Evolutionary conservation across 2,888 invertebrate genomes (phyloP).

Genomic region (Rotaria socialis): DNA sequence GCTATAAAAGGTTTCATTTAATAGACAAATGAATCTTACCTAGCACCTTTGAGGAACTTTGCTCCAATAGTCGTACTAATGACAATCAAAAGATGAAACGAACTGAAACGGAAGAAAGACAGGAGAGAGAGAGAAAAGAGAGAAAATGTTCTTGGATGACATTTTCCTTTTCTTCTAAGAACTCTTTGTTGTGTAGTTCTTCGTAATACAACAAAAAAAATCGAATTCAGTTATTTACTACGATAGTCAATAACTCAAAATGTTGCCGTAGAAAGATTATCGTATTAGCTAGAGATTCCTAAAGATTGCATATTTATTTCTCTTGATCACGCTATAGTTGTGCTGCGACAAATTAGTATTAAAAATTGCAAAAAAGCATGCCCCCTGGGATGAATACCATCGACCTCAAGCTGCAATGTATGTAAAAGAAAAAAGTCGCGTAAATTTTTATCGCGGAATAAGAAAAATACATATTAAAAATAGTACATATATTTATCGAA

Average conservation of each 20-base stretch:
- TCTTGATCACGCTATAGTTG: neutral
- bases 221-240: neutral
- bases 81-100: too few relatives aligned
- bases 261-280: neutral
- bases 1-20: too few relatives aligned
- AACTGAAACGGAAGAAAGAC: neutral
- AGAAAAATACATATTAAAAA: too few relatives aligned
- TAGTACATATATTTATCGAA: too few relatives aligned
- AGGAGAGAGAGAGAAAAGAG: neutral
- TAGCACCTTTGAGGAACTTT: too few relatives aligned
- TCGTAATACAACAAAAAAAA: neutral
- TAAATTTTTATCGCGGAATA: too few relatives aligned
- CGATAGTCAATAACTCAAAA: neutral
- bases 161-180: neutral
- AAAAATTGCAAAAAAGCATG: neutral
- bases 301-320: neutral
- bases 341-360: neutral
- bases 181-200: neutral
- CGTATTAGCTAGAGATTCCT: neutral
- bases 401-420: too few relatives aligned
- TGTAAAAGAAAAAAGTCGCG: too few relatives aligned
- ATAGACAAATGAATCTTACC: too few relatives aligned
- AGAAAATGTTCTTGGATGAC: neutral
- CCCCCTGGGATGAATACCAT: too few relatives aligned
- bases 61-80: too few relatives aligned